Conservation (phyloP, 1,140 invertebrate species). For the Brevipalpus yothersi region DNA sequence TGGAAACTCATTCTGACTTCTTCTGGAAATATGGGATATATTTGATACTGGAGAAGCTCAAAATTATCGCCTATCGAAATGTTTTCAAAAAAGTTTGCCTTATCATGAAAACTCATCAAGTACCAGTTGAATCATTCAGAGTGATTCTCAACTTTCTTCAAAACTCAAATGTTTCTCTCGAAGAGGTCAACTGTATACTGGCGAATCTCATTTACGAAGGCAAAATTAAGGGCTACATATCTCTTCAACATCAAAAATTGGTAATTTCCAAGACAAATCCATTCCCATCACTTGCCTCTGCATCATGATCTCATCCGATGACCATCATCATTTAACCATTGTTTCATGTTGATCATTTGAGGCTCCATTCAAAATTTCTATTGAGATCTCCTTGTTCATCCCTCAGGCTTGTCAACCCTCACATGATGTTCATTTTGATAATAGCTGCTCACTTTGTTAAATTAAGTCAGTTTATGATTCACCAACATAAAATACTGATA, state of each 20-base stretch:
- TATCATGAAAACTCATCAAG: constrained; percentile 62
- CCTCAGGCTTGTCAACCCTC: too few species aligned
- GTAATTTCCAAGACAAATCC: constrained; percentile 92
- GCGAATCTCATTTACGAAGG: constrained; percentile 80
- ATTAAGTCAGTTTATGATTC: too few species aligned
- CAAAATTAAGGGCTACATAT: constrained; percentile 73
- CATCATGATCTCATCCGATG: background rate
- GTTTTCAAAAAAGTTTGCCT: constrained; percentile 84
- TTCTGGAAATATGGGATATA: constrained; percentile 90
- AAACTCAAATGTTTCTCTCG: constrained; percentile 62
- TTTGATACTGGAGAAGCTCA: constrained; percentile 83
- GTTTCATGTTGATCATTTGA: too few species aligned
- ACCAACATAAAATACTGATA: too few species aligned
- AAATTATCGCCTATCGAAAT: constrained; percentile 82
- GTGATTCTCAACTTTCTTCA: constrained; percentile 39
- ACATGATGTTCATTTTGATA: too few species aligned
- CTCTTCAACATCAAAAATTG: constrained; percentile 82
- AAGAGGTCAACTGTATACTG: constrained; percentile 85
- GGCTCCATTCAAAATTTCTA: too few species aligned
- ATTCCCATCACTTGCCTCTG: constrained; percentile 37
- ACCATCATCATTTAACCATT: too few species aligned
- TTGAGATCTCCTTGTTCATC: too few species aligned
- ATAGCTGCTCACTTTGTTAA: too few species aligned
- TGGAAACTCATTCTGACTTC: constrained; percentile 62
- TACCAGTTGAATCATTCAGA: constrained; percentile 59